Evolutionary conservation across 2,797 vertebrate species (phyloP).

Genomic region (Rhyacichthys aspro): DNA sequence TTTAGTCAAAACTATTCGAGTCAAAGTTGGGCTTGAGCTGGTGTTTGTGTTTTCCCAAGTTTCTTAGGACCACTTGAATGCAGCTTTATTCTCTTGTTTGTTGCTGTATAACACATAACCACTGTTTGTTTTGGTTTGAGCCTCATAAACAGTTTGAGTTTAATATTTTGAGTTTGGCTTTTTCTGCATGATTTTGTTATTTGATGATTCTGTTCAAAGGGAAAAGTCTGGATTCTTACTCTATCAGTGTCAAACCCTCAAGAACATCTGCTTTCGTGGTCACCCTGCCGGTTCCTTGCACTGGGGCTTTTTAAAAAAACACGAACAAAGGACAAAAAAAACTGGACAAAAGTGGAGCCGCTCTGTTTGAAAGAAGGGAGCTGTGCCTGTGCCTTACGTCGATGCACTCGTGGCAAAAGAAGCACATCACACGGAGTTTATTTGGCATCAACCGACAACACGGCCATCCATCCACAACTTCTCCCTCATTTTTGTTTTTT

Average conservation of each 20-base stretch:
- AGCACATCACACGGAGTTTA: constrained; percentile 90
- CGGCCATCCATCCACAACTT: neutral
- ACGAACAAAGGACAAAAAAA: constrained; percentile 2
- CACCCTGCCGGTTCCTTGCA: constrained; percentile 87
- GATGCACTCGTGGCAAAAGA: constrained; percentile 98
- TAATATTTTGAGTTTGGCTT: neutral
- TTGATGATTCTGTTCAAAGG: neutral
- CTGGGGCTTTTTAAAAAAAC: constrained; percentile 76
- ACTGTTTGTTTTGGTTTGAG: constrained; percentile 8
- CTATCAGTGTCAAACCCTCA: neutral
- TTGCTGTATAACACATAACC: neutral
- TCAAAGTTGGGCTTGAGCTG: too few species aligned
- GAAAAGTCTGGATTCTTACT: neutral
- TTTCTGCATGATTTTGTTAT: neutral
- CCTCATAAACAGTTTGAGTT: neutral
- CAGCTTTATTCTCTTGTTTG: neutral
- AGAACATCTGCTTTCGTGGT: constrained; percentile 60
- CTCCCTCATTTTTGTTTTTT: too few species aligned
- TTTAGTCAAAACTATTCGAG: too few species aligned
- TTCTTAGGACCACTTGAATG: neutral
- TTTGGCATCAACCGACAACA: constrained; percentile 56
- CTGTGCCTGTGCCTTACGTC: constrained; percentile 98
- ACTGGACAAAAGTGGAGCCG: constrained; percentile 64
- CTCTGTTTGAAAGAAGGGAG: constrained; percentile 91
- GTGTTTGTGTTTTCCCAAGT: too few species aligned